These are phyloP conservation scores for Molossus alvarezi DNA, from an alignment of 2,797 vertebrate species.

Conservation along the genomic window DNA sequence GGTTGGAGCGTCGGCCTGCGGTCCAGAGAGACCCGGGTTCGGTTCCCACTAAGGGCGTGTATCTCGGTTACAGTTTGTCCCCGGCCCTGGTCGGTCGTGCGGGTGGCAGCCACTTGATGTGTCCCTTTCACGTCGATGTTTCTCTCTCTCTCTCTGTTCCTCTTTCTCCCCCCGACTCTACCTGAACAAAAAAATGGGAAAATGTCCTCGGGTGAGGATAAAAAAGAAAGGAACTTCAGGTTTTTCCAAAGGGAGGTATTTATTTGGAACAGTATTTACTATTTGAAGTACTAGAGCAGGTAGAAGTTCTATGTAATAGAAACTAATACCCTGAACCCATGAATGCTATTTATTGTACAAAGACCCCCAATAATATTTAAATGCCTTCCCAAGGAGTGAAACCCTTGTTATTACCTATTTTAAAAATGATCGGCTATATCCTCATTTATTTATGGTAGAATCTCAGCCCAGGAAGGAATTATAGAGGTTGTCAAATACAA, in stretches of 20 bases:
- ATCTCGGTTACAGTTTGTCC: no score
- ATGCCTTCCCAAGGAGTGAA: background rate
- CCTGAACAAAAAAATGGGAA: no score
- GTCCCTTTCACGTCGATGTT: no score
- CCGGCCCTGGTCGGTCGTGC: no score
- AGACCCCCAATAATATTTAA: background rate
- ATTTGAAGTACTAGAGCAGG: background rate
- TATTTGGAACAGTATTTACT: background rate
- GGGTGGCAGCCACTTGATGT: no score
- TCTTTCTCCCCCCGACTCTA: no score
- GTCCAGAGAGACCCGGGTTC: no score
- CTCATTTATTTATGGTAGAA: constrained; percentile 45
- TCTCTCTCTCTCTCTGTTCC: no score
- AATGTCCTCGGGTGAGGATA: no score
- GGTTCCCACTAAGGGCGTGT: no score
- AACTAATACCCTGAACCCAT: background rate
- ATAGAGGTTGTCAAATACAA: background rate
- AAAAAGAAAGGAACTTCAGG: background rate
- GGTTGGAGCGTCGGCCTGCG: no score
- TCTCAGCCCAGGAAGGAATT: background rate
- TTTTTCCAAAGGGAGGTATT: constrained; percentile 44
- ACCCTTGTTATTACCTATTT: background rate
- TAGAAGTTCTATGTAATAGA: background rate
- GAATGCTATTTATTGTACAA: background rate
- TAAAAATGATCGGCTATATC: background rate